phyloP scores from a whole-genome alignment of 2,797 vertebrate genomes.

The Dryobates pubescens region DNA sequence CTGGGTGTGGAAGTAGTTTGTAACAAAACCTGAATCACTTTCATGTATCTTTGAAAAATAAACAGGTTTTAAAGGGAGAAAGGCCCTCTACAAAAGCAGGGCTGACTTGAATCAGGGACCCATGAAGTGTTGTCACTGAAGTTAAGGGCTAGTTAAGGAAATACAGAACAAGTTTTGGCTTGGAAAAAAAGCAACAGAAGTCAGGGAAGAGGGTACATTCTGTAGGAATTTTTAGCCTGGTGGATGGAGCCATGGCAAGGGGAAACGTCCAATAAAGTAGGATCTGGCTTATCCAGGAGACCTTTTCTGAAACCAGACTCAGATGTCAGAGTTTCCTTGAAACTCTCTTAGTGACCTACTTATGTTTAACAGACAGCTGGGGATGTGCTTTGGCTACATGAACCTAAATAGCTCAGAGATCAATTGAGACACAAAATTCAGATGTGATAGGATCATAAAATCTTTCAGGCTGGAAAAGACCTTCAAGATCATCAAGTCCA shows the following conservation, averaged over 20 bases:
- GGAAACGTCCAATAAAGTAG: not conserved
- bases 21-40: not conserved
- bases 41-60: not conserved
- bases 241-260: not conserved
- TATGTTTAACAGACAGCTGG: not conserved
- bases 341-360: not conserved
- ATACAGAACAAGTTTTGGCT: not conserved
- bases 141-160: not conserved
- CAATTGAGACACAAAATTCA: not conserved
- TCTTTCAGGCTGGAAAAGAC: no score
- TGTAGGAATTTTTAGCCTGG: not conserved
- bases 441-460: not conserved
- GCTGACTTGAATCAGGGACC: not conserved
- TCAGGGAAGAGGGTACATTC: not conserved
- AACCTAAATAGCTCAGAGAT: not conserved
- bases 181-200: not conserved
- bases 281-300: not conserved
- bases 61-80: not conserved
- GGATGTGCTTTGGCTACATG: rapidly evolving
- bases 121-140: not conserved
- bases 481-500: no score
- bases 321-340: not conserved
- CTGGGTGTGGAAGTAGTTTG: not conserved
- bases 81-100: not conserved
- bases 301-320: not conserved